Base-by-base conservation (phyloP, 2,113 vertebrate species). In the Vombatus ursinus region DNA sequence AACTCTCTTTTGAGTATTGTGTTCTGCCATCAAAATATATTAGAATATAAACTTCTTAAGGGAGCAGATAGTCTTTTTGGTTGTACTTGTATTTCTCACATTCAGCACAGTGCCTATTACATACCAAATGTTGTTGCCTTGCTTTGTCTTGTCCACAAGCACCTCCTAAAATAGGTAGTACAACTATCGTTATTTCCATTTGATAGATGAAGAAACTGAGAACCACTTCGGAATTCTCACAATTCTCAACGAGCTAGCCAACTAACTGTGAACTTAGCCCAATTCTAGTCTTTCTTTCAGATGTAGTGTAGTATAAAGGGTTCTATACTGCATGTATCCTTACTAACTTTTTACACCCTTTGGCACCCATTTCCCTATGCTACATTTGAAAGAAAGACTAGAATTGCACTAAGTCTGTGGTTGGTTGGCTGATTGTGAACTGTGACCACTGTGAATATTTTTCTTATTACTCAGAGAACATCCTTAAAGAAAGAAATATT, bases 381-480 rank as follows among this genome's bases (percentile, higher is more conserved):
- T 84, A 94, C 31, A 25, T 95, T 92, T 91, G 28, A 93, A 97
- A 96, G 5, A 37, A 44, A 94, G n/a, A 57, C 77, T 24, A 52
- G 49, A 94, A 52, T 44, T 37, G 48, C 5, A 50, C n/a, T 84
- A 49, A 52, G 44, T 31, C 47, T 23, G 7, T 44, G n/a, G 19
- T 84, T 77, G 61, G 31, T n/a, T 44, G 14, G 68, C 8, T 53
- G 92, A 26, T 31, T 92, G 1, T 50, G 90, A 93, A 31, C 3
- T 91, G 3, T 68, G 57, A 68, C 10, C 3, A 37, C 57, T 44
- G 68, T 84, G 61, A 37, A 37, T 68, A 84, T 84, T 44, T 84
- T 91, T 92, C 48, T 52, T 94, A 84, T 44, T 48, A 48, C 28
- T 5, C 51, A 90, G 48, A 28, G 95, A 94, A 95, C 16, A 31